A percentile compares a stretch with the other conserved stretches of the same genome.
Conservation (phyloP, 2,888 invertebrate species). For the Sicus ferrugineus region DNA sequence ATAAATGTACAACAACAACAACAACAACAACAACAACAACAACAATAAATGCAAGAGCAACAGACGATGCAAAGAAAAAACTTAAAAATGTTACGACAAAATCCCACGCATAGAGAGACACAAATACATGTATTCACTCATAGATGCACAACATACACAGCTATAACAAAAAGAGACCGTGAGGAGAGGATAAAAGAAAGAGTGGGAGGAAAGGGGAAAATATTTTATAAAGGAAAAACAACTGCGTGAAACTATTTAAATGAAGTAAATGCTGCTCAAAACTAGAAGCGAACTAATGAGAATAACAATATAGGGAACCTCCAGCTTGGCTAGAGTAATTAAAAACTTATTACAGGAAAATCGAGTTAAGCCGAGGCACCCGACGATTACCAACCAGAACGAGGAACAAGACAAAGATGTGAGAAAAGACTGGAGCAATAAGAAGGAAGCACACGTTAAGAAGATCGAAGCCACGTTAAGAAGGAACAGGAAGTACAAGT, state of each 20-base stretch:
- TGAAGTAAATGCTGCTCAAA: conserved; percentile 1
- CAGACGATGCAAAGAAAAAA: background rate
- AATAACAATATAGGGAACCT: conserved; percentile 4
- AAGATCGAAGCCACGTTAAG: background rate
- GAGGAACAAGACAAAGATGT: conserved; percentile 3
- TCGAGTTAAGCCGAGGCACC: background rate
- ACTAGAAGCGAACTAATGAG: background rate
- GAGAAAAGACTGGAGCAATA: background rate
- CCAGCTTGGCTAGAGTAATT: conserved; percentile 30
- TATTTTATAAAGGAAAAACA: background rate
- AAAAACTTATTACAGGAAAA: conserved; percentile 31
- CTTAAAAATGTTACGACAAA: conserved; percentile 5
- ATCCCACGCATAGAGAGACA: conserved; percentile 26
- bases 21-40: background rate
- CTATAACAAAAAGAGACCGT: background rate
- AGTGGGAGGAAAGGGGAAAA: background rate
- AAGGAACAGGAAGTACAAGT: background rate
- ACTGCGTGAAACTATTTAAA: conserved; percentile 20
- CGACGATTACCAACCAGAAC: background rate
- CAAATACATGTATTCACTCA: conserved; percentile 1
- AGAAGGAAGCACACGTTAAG: background rate
- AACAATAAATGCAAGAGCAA: background rate
- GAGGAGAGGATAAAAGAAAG: background rate
- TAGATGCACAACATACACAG: background rate
- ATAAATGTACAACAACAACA: conserved; percentile 20